Conservation (phyloP, 2,888 invertebrate genomes). For the Xestoiulus laeticollis region DNA sequence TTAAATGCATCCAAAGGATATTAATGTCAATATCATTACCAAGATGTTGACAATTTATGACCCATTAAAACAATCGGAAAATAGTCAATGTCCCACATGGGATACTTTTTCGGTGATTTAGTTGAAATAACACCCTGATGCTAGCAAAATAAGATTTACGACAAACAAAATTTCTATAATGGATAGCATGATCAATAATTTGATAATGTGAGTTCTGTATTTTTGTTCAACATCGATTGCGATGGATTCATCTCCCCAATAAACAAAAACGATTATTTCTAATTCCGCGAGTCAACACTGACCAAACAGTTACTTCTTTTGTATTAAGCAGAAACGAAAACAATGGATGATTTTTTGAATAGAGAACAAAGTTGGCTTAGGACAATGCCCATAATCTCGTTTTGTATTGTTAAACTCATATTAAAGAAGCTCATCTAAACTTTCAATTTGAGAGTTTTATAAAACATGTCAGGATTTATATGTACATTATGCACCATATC, state of each 20-base stretch:
- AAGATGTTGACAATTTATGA: neutral
- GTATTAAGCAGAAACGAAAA: neutral
- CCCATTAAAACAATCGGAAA: neutral
- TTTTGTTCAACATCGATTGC: neutral
- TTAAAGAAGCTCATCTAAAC: no score
- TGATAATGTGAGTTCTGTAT: neutral
- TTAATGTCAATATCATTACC: neutral
- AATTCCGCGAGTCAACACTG: neutral
- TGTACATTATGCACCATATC: no score
- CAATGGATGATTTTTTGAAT: conserved; percentile 1
- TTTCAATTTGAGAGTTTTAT: no score
- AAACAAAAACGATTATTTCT: neutral
- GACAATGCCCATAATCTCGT: neutral
- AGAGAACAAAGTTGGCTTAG: neutral
- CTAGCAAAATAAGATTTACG: neutral
- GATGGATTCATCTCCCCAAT: neutral
- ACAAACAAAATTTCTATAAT: neutral
- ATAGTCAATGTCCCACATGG: neutral
- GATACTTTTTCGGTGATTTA: neutral
- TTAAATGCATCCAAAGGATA: no score
- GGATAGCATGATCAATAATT: neutral
- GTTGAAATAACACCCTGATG: no score
- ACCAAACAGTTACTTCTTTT: neutral
- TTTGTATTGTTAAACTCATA: neutral
- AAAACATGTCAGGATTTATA: no score